Evolutionary conservation across 2,797 vertebrate genomes (phyloP).

Genomic region (Dermochelys coriacea): DNA sequence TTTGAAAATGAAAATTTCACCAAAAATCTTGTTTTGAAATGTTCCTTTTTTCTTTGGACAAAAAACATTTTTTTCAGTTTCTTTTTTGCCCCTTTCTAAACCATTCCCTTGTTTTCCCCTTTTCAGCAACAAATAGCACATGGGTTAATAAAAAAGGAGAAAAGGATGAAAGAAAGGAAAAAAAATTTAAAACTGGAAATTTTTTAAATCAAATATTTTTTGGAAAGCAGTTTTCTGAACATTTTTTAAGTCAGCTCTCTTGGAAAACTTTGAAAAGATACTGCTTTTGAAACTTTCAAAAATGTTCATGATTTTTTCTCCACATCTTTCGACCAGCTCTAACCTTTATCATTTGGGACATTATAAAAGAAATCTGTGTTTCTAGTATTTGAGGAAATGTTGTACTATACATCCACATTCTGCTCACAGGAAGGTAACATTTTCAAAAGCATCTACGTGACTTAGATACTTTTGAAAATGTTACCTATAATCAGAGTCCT

Average conservation of each 20-base stretch:
- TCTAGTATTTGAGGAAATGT: background rate
- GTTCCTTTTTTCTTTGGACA: background rate
- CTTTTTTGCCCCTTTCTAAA: background rate
- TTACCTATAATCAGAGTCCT: slow-evolving; percentile 33
- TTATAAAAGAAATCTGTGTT: slow-evolving; percentile 3
- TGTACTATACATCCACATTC: background rate
- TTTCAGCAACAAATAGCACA: slow-evolving; percentile 18
- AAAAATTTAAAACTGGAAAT: slow-evolving; percentile 16
- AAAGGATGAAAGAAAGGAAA: slow-evolving; percentile 1
- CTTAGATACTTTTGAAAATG: slow-evolving; percentile 47
- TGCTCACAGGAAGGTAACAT: background rate
- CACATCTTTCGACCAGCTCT: background rate
- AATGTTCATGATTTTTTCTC: slow-evolving; percentile 18
- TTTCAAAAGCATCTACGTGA: slow-evolving; percentile 57
- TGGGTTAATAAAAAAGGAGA: background rate
- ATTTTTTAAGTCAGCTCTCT: background rate
- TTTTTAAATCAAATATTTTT: slow-evolving; percentile 1
- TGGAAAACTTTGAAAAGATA: background rate
- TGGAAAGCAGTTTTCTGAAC: background rate
- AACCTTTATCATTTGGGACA: slow-evolving; percentile 6
- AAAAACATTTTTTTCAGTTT: slow-evolving; percentile 13
- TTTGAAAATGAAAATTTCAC: background rate
- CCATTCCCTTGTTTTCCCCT: background rate
- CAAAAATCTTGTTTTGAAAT: background rate
- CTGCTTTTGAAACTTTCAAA: background rate